Conservation (phyloP, 2,113 vertebrate genomes). For the Catharus bicknelli region DNA sequence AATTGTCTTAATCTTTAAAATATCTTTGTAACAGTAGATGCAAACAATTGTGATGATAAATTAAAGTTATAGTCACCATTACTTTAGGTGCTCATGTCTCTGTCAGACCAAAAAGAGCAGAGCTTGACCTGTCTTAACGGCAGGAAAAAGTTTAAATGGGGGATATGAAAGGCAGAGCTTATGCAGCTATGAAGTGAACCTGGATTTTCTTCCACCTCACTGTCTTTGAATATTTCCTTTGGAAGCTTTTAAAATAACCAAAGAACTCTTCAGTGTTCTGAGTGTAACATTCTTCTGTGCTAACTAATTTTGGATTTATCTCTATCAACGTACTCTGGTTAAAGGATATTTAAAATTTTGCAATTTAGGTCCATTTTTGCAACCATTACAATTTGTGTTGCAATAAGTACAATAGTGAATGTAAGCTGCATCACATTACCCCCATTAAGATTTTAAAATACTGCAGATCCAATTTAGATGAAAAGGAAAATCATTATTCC, state of each 20-base stretch:
- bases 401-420: not conserved
- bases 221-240: not conserved
- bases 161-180: not conserved
- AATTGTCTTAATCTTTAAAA: not conserved
- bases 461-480: not conserved
- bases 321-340: not conserved
- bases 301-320: not conserved
- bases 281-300: not conserved
- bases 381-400: not conserved
- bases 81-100: not conserved
- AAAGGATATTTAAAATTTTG: not conserved
- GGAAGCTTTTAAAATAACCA: not conserved
- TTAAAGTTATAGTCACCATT: not conserved
- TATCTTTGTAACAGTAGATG: not conserved
- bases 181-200: not conserved
- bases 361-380: not conserved
- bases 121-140: not conserved
- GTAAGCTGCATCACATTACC: not conserved
- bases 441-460: not conserved
- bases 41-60: not conserved
- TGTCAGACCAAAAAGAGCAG: not conserved
- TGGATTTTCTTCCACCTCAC: not conserved
- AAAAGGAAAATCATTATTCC: not conserved
- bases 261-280: not conserved
- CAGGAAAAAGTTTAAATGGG: not conserved